phyloP scores from a whole-genome alignment of 2,113 vertebrate genomes.

The Mirounga angustirostris region DNA sequence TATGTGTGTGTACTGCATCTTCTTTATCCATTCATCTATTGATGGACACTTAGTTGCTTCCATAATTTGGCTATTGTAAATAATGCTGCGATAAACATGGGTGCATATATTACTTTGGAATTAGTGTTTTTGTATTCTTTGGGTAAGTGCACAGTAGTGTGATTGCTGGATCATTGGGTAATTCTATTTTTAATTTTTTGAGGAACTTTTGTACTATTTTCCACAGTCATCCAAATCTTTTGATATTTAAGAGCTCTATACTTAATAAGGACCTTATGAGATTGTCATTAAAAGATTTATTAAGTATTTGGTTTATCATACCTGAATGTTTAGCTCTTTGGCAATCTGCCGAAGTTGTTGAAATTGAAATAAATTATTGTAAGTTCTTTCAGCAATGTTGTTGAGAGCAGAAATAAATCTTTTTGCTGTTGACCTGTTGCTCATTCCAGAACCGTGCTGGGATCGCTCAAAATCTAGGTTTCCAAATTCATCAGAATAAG shows the following conservation, averaged over 20 bases:
- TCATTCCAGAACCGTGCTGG: slow-evolving; percentile 98
- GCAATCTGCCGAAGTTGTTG: slow-evolving; percentile 93
- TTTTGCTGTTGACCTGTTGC: slow-evolving; percentile 94
- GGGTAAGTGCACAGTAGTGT: neutral
- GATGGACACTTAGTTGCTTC: neutral
- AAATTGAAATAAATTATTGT: slow-evolving; percentile 94
- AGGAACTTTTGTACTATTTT: neutral
- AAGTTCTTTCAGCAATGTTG: slow-evolving; percentile 92
- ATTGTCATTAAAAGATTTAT: neutral
- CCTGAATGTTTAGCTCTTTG: slow-evolving; percentile 92
- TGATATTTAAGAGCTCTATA: neutral
- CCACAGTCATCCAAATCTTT: neutral
- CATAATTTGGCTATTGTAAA: neutral
- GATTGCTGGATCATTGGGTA: neutral
- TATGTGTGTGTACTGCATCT: neutral
- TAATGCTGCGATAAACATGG: neutral
- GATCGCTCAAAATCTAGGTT: slow-evolving; percentile 97
- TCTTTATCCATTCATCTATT: neutral
- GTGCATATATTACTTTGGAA: neutral
- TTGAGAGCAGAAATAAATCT: slow-evolving; percentile 94
- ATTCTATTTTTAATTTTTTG: neutral
- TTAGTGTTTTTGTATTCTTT: neutral
- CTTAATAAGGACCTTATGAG: slow-evolving; percentile 42
- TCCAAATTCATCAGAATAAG: slow-evolving; percentile 96
- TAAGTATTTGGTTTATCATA: slow-evolving; percentile 77